Evolutionary conservation across 2,888 invertebrate genomes (phyloP), one percentile per base, ranked within the genome.

Genomic region (Calameuta pallipes): DNA sequence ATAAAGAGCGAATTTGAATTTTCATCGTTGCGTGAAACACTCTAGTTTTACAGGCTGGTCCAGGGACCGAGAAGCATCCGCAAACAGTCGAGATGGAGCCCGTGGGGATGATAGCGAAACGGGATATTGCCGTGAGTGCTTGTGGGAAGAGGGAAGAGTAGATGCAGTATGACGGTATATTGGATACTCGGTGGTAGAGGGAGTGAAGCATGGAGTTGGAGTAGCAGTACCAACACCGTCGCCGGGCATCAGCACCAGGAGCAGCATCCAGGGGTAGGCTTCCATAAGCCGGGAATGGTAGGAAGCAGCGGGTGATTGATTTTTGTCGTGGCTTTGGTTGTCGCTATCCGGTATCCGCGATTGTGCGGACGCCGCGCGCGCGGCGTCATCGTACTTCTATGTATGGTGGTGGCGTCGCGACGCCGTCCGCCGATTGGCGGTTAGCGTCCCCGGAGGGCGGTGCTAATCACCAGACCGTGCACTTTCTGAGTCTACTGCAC

Each of bases 391-490:
- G 35, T 76, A 69, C 70, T 76, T 75, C 73, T n/a, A 31, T 30
- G 41, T 68, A 68, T 88, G 89, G 85, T 86, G 85, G 85, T 74
- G 79, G 90, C 90, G 90, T 90, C 90, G 89, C 89, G 91, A 90
- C 90, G 91, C 90, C 88, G 87, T 88, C 87, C 88, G 86, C 88
- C 90, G 90, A 91, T 91, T 91, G 91, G 91, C 87, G 90, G 89
- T 90, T 89, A 85, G 87, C 87, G 89, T 89, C 89, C 90, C 91
- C 88, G 87, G 88, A 89, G 90, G 91, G 91, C 91, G 91, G 90
- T 88, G 91, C 91, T 91, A 90, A 91, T 91, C 91, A 91, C 90
- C 88, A 89, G 91, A 91, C 90, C 91, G 90, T 90, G 89, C 88
- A 83, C 88, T 86, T 85, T 86, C 88, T 87, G 88, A 89, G 88